Evolutionary conservation across 1,140 invertebrate species (phyloP), one percentile per base, ranked within the genome.

Genomic region (Drosophila kikkawai): DNA sequence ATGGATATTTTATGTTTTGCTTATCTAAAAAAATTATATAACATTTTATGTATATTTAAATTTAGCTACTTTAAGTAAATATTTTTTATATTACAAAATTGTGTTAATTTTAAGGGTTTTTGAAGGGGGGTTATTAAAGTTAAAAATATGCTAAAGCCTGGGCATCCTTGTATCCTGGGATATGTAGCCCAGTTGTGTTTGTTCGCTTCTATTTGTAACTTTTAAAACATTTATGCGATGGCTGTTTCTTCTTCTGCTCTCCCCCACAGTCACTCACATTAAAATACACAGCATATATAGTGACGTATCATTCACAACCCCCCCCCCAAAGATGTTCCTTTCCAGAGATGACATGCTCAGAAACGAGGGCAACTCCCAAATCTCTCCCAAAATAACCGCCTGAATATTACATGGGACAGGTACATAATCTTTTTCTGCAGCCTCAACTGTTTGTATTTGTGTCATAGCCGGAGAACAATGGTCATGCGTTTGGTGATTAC

Each of bases 401-500:
- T 63, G 59, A 61, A 65, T 65, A 61, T 65, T 61, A 57, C 34
- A 42, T 60, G 29, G 26, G 22, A 34, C 19, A 37, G n/a, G 13
- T 39, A 55, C 17, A 26, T 39, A 3, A 15, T 55, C 13, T 37
- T 22, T 55, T 15, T n/a, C 12, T 39, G 19, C 8, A 29, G 37
- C 17, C 12, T 8, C 3, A 34, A 15, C 37, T 44, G 15, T 26
- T 37, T 37, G 57, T n/a, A 63, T 67, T 65, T 64, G 34, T 65
- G 61, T 65, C 61, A 65, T 15, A 32, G 60, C 32, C 32, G 19
- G 32, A 41, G 58, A 48, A 68, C 45, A 34, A 61, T 50, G 26
- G 4, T 22, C 45, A 12, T 7, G 19, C 17, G 17, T 13, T 19
- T 37, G 51, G 19, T 48, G 29, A 60, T 37, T 61, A 50, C 13